Base-by-base conservation (phyloP, 1,140 invertebrate genomes). In the Melipona quadrifasciata region DNA sequence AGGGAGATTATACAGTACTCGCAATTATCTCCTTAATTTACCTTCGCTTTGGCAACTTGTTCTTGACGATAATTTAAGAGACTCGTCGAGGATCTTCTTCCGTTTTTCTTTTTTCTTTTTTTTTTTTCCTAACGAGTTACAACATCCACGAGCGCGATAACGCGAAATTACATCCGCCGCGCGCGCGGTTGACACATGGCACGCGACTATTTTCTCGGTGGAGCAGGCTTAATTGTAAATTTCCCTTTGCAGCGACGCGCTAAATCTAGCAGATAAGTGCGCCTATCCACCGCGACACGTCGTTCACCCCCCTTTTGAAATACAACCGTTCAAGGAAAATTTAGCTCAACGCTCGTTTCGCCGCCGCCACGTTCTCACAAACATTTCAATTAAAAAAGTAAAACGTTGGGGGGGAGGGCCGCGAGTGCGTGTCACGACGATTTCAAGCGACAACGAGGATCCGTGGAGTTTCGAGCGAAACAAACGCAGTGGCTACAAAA, bases 221-320 rank as follows among this genome's bases (percentile, higher is more conserved):
- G 47, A 47, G 19, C 53, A 10, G 17, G 68, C 55, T 72, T 72
- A 80, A 80, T 80, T 72, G 79, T 80, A 80, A 80, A 80, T 80
- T 80, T 80, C 55, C 27, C 55, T 58, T 71, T 72, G 27, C 21
- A 71, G 34, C 53, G 53, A 53, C 68, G 39, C 68, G 79, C n/a
- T 80, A 80, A 80, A 80, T 80, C 79, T 61, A 80, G 34, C 68
- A 80, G 79, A 80, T 72, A 80, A 80, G 68, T 80, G 34, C 79
- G 79, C 68, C 68, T 61, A 73, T 80, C 79, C 3, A 2, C 68
- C 11, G 34, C 24, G 53, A 71, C 78, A 21, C 78, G 34, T 17
- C 55, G 34, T 80, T 80, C 61, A 61, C 16, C 55, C 55, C n/a
- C 68, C 14, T 55, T 80, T 72, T 61, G 68, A 80, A 80, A 80